A percentile compares a stretch with the other conserved stretches of the same genome.
Evolutionary conservation across 1,140 invertebrate genomes (phyloP).

Genomic region (Drosophila setifemur): DNA sequence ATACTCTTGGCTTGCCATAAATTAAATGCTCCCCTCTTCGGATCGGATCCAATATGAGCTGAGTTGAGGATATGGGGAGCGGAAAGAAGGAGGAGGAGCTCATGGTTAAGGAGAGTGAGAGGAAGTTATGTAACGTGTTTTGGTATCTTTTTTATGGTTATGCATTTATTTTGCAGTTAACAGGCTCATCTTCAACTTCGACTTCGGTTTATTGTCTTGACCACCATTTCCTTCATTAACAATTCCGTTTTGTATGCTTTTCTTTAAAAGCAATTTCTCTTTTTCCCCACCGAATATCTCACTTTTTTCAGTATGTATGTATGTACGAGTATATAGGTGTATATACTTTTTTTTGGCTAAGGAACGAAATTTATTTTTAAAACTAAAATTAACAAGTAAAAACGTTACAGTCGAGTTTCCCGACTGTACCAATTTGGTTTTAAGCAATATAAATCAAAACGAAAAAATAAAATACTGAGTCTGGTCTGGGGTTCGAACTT

Average conservation of each 20-base stretch:
- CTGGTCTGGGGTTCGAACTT: too few species aligned
- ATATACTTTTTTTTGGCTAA: neutral
- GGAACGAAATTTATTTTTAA: neutral
- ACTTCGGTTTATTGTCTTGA: slow-evolving; percentile 39
- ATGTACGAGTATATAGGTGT: too few species aligned
- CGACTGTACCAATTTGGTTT: too few species aligned
- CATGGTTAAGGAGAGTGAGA: slow-evolving; percentile 26
- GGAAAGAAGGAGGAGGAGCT: neutral
- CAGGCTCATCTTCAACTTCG: slow-evolving; percentile 68
- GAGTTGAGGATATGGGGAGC: slow-evolving; percentile 30
- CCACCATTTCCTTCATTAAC: slow-evolving; percentile 77
- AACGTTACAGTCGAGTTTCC: too few species aligned
- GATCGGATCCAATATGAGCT: slow-evolving; percentile 5
- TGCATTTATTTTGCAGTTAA: slow-evolving; percentile 70
- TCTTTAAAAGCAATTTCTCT: slow-evolving; percentile 60
- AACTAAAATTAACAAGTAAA: too few species aligned
- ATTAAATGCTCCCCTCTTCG: slow-evolving; percentile 47
- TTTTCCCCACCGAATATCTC: slow-evolving; percentile 8
- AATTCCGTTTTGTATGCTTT: slow-evolving; percentile 61
- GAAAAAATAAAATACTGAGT: too few species aligned
- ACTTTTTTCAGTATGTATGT: too few species aligned
- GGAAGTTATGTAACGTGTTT: slow-evolving; percentile 27
- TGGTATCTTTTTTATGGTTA: slow-evolving; percentile 62
- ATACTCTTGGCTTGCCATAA: slow-evolving; percentile 65
- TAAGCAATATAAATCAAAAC: too few species aligned